Percentiles rank a stretch among this genome's conserved stretches.
These are phyloP conservation scores for Drosophila mimica DNA, from an alignment of 2,888 invertebrate species.

Conservation along the genomic window DNA sequence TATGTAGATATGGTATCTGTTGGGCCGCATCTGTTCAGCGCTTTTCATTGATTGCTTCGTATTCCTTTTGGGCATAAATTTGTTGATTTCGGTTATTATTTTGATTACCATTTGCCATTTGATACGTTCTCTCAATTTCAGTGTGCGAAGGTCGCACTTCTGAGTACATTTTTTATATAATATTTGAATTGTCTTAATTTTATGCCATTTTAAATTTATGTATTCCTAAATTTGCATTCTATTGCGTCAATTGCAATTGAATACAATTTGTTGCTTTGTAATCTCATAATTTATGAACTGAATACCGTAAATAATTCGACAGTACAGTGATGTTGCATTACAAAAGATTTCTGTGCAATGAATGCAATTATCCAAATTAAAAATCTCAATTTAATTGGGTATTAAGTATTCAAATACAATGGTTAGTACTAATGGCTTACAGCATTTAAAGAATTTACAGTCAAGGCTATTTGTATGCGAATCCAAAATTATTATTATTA, in stretches of 20 bases:
- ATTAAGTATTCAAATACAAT: slow-evolving; percentile 1
- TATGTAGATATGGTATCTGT: slow-evolving; percentile 10
- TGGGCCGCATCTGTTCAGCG: slow-evolving; percentile 28
- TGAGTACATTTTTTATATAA: not conserved
- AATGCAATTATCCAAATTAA: not conserved
- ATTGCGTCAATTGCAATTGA: slow-evolving; percentile 11
- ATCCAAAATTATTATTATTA: not conserved
- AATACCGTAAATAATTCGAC: not conserved
- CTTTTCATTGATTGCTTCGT: slow-evolving; percentile 38
- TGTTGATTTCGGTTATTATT: slow-evolving; percentile 36
- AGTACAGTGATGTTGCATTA: slow-evolving; percentile 1
- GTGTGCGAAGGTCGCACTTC: not conserved
- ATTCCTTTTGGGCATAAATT: slow-evolving; percentile 37
- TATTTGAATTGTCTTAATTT: not conserved
- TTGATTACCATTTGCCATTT: slow-evolving; percentile 36
- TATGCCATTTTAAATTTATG: slow-evolving; percentile 25
- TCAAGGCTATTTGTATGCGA: not conserved
- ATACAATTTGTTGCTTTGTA: not conserved
- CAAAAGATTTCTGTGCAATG: not conserved
- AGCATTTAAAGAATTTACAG: not conserved
- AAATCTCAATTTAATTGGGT: not conserved
- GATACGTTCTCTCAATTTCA: not conserved
- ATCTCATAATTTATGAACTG: slow-evolving; percentile 6
- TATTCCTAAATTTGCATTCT: slow-evolving; percentile 20
- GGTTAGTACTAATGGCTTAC: not conserved